Evolutionary conservation across 2,113 vertebrate species (phyloP), one percentile per base, ranked within the genome.

Genomic region (Calidris pygmaea): DNA sequence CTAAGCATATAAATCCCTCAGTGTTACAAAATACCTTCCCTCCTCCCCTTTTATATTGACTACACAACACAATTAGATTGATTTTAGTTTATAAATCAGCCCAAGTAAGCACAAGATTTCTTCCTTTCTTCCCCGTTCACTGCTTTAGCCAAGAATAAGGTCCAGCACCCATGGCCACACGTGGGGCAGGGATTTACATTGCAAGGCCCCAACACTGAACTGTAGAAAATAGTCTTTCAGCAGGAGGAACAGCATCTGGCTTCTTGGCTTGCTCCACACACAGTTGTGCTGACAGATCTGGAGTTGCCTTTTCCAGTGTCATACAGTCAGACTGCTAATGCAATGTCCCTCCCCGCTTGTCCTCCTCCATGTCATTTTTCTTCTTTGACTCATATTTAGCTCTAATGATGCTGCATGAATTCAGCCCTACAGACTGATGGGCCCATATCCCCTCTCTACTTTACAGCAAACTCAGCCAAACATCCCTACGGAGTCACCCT

Each of bases 271-370:
- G 67, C 45, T 96, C 58, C 91, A 63, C 81, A 59, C 65, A 53
- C 63, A 62, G 91, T 14, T 71, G 92, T 47, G 66, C 93, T 95
- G 96, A 91, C 96, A 97, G 95, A 76, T 91, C 96, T 85, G 62
- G 93, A 93, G 96, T 17, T 95, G 95, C 94, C 90, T 97, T 95
- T 94, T 58, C 30, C 78, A 63, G 92, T 82, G 89, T 93, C 96
- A 85, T 60, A 93, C 24, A 37, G 92, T 32, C 90, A 34, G 8
- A 50, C 93, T 94, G 93, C 87, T 97, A 94, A 87, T 22, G 72
- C 20, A 10, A 78, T 48, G 93, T 89, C 95, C 92, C 88, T 95
- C 85, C 90, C 85, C 23, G 17, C 87, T 94, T 60, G 52, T 95
- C 92, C 95, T 96, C 86, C 82, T 89, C 84, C 83, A 18, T 41